Base-by-base conservation (phyloP, 2,797 vertebrate species). In the Spea hammondii region DNA sequence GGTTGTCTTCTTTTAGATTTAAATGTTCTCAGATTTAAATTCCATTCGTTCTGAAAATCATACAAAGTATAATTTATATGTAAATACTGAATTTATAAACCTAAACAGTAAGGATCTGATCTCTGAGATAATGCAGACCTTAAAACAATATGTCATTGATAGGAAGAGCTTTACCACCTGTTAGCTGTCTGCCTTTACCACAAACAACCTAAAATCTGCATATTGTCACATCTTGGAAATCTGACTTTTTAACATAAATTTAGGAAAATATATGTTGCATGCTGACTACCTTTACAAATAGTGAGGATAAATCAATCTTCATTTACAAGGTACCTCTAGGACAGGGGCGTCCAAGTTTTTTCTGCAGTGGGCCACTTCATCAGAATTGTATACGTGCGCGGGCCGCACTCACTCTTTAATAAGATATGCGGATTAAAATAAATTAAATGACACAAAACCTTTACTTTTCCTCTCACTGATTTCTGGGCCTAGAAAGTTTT, bases 71-170 rank as follows among this genome's bases (percentile, higher is more conserved):
- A 4, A 60, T 68, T 59, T 8, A 59, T 12, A 12, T 67, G 47
- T 67, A 67, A 77, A 71, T 64, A 68, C n/a, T 66, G 17, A 66
- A 50, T 65, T 78, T 65, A 8, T 72, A 59, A 32, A 66, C 53
- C n/a, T 57, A 71, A 71, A 55, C 50, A 66, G n/a, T 57, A 65
- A 13, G 50, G 10, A 59, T 60, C 13, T 55, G 44, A 70, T 62
- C 11, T 45, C 7, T 70, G 59, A 70, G 49, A 55, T 14, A 45
- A 44, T 55, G 13, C 59, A 79, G 49, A 64, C 64, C 49, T 75
- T 62, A 60, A 12, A 72, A 67, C 47, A 74, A 79, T 68, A 49
- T 9, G 48, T 69, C 67, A n/a, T 69, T 69, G 13, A 64, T 62
- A 5, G 17, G 12, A 53, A 51, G 44, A 47, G 8, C 53, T 62